phyloP scores from a whole-genome alignment of 2,113 vertebrate species.

The Parus major region DNA sequence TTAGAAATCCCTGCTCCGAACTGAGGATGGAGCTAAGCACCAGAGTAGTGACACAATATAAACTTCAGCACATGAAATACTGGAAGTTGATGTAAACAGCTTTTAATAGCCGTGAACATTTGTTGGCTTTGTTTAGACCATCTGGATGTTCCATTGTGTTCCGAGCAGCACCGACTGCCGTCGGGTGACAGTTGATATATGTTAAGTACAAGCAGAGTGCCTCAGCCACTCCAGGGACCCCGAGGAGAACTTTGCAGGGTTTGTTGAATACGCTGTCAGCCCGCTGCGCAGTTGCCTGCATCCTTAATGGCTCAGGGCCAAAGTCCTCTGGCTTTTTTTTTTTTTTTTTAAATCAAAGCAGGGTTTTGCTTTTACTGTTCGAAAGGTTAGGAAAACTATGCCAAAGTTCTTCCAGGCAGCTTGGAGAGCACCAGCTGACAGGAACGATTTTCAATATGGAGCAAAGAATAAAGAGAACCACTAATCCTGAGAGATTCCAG shows the following conservation, averaged over 20 bases:
- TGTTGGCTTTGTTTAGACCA: conserved; percentile 85
- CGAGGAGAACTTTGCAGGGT: conserved; percentile 65
- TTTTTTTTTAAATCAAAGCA: conserved; percentile 65
- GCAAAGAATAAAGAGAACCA: conserved; percentile 46
- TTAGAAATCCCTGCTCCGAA: conserved; percentile 1
- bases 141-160: conserved; percentile 90
- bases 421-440: conserved; percentile 58
- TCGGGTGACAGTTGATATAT: conserved; percentile 85
- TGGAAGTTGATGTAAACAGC: conserved; percentile 88
- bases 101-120: conserved; percentile 87
- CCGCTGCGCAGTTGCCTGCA: conserved; percentile 56
- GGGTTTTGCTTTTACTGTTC: conserved; percentile 70
- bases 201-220: conserved; percentile 80
- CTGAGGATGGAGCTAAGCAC: conserved; percentile 39
- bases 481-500: conserved; percentile 38
- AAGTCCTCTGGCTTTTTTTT: conserved; percentile 48
- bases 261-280: conserved; percentile 72
- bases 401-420: conserved; percentile 75
- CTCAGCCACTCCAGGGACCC: conserved; percentile 73
- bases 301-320: conserved; percentile 76
- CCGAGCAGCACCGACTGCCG: conserved; percentile 66
- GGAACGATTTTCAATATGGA: conserved; percentile 59
- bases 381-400: conserved; percentile 76
- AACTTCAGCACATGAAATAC: conserved; percentile 79
- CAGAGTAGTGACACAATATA: conserved; percentile 74